Evolutionary conservation across 2,888 invertebrate genomes (phyloP).

Genomic region (Hypena proboscidalis): DNA sequence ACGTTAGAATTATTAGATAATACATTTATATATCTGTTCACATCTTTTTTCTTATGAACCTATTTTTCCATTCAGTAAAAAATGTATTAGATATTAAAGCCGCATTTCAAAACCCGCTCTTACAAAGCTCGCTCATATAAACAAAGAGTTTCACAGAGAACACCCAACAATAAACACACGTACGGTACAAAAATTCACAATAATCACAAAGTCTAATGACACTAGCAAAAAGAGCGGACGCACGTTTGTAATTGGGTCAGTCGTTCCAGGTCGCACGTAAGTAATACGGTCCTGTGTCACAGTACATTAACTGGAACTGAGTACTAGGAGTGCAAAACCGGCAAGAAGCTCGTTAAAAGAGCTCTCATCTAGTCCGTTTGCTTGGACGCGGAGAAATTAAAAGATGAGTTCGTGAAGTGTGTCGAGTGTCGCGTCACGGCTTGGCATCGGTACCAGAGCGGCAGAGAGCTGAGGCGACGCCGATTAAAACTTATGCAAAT

Average conservation of each 20-base stretch:
- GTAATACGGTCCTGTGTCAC: not conserved
- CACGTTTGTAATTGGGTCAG: constrained; percentile 1
- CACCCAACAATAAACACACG: too few relatives aligned
- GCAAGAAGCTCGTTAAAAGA: constrained; percentile 12
- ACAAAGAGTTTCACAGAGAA: too few relatives aligned
- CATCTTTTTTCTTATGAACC: too few relatives aligned
- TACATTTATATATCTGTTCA: too few relatives aligned
- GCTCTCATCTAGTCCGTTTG: constrained; percentile 6
- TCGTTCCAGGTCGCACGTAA: not conserved
- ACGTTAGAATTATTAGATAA: too few relatives aligned
- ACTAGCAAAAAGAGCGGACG: constrained; percentile 1
- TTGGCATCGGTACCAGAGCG: not conserved
- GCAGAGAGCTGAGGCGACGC: constrained; percentile 28
- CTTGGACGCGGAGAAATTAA: constrained; percentile 25
- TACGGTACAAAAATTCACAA: not conserved
- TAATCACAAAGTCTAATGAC: constrained; percentile 1
- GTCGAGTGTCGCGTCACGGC: constrained; percentile 37
- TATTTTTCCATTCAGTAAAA: too few relatives aligned
- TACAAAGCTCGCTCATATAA: too few relatives aligned
- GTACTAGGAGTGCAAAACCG: not conserved
- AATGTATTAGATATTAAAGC: too few relatives aligned
- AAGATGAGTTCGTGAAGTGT: constrained; percentile 41
- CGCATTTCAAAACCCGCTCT: too few relatives aligned
- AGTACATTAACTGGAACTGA: not conserved
- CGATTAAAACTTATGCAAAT: constrained; percentile 78